A percentile compares a stretch with the other conserved stretches of the same genome.
These are phyloP conservation scores for Rhinoptilus africanus DNA, from an alignment of 2,113 vertebrate genomes.

Conservation along the genomic window DNA sequence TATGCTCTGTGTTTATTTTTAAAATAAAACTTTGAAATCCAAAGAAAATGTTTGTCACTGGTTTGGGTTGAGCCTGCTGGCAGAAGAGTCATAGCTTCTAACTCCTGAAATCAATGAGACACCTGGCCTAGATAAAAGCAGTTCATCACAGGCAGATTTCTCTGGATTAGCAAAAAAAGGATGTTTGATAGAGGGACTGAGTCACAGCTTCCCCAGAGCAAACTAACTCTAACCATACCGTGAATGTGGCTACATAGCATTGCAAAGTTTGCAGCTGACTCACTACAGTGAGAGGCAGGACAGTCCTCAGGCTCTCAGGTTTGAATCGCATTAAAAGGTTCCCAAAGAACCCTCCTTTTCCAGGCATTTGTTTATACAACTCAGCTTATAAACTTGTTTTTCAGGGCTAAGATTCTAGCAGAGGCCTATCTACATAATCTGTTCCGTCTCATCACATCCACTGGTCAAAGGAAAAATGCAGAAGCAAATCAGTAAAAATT, in stretches of 20 bases:
- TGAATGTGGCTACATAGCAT: background rate
- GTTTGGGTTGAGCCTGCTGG: background rate
- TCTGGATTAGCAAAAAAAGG: background rate
- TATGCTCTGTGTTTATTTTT: slow-evolving; percentile 25
- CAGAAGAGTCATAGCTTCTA: background rate
- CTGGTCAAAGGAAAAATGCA: background rate
- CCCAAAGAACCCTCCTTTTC: background rate
- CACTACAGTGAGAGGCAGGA: background rate
- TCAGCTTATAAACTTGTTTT: background rate
- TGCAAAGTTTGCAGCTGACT: background rate
- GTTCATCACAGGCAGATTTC: background rate
- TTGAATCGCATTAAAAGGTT: background rate
- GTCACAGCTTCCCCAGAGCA: background rate
- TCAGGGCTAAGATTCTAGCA: background rate
- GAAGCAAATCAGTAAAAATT: background rate
- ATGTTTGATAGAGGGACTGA: background rate
- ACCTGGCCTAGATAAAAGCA: slow-evolving; percentile 21
- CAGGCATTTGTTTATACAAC: background rate
- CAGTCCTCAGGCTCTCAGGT: background rate
- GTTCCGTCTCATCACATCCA: background rate
- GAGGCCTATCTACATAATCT: background rate
- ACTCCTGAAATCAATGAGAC: slow-evolving; percentile 6
- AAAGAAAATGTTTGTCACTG: slow-evolving; percentile 44
- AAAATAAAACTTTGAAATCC: slow-evolving; percentile 34
- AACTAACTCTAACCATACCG: background rate